Evolutionary conservation across 2,113 vertebrate species (phyloP).

Genomic region (Nesoenas mayeri): DNA sequence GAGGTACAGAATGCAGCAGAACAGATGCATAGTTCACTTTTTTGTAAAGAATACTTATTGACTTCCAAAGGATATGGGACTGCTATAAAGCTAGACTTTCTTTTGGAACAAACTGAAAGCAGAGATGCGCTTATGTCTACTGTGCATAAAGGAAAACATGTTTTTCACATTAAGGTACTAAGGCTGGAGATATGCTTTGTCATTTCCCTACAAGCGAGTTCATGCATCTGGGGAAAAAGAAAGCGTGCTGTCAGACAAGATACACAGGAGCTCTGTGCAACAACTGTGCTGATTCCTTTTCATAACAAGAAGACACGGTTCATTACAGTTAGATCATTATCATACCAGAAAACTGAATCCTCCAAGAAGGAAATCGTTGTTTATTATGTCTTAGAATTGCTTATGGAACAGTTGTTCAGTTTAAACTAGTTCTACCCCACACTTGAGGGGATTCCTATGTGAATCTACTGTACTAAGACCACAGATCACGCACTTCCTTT

Average conservation of each 20-base stretch:
- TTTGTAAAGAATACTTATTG: not conserved
- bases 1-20: not conserved
- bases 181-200: not conserved
- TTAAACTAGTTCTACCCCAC: not conserved
- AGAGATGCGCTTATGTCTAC: not conserved
- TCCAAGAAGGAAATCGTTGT: slow-evolving; percentile 3
- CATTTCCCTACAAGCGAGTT: not conserved
- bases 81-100: not conserved
- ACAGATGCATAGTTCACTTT: not conserved
- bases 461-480: not conserved
- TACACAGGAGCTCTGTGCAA: slow-evolving; percentile 15
- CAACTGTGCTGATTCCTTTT: not conserved
- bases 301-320: slow-evolving; percentile 25
- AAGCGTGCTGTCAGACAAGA: not conserved
- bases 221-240: not conserved
- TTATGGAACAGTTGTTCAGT: not conserved
- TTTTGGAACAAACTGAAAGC: not conserved
- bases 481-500: not conserved
- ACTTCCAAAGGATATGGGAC: not conserved
- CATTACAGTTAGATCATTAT: slow-evolving; percentile 61
- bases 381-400: not conserved
- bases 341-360: not conserved
- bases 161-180: not conserved
- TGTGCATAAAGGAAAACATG: not conserved
- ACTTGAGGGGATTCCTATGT: not conserved